A percentile compares a stretch with the other conserved stretches of the same genome.
phyloP scores from a whole-genome alignment of 2,113 vertebrate species.

The Struthidea cinerea region DNA sequence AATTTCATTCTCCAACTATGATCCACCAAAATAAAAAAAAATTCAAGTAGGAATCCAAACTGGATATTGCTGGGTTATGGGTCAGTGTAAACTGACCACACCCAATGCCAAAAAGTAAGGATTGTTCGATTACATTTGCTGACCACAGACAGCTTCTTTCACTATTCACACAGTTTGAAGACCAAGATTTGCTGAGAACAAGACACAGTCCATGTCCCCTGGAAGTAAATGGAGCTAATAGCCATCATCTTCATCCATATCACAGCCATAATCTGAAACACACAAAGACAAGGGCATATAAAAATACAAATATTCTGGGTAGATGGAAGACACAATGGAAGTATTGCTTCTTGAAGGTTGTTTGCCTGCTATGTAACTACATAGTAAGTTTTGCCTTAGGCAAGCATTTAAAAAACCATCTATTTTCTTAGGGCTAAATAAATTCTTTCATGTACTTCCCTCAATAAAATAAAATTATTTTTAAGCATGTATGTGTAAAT shows the following conservation, averaged over 20 bases:
- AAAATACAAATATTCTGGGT: background rate
- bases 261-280: conserved; percentile 88
- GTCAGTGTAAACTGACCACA: conserved; percentile 49
- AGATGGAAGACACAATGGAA: background rate
- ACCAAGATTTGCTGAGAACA: background rate
- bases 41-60: conserved; percentile 59
- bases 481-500: background rate
- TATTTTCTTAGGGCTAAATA: background rate
- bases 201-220: background rate
- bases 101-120: conserved; percentile 22
- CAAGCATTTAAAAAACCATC: background rate
- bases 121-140: background rate
- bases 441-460: background rate
- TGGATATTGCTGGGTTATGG: conserved; percentile 34
- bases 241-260: conserved; percentile 84
- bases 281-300: background rate
- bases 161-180: conserved; percentile 11
- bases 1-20: conserved; percentile 23
- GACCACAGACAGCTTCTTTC: conserved; percentile 41
- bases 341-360: background rate
- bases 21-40: conserved; percentile 5
- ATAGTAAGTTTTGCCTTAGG: background rate
- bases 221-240: conserved; percentile 62
- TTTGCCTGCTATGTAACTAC: background rate
- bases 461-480: background rate